phyloP scores from a whole-genome alignment of 1,140 invertebrate genomes.

The Drosophila elegans region DNA sequence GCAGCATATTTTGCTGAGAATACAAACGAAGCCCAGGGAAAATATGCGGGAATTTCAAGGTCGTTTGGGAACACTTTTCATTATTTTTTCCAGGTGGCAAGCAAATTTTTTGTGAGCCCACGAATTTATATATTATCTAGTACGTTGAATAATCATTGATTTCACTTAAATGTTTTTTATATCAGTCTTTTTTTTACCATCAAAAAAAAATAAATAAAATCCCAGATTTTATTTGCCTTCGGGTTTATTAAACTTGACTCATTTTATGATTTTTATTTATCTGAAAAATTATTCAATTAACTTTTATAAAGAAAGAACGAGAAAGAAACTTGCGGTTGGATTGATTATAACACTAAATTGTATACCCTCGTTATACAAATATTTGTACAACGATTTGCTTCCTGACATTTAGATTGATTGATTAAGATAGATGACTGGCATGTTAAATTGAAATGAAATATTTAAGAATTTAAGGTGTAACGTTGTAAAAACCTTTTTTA shows the following conservation, averaged over 20 bases:
- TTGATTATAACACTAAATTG: neutral
- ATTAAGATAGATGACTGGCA: conserved; percentile 23
- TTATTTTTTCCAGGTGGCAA: conserved; percentile 24
- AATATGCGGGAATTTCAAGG: conserved; percentile 41
- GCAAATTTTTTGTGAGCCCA: neutral
- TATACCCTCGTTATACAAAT: conserved; percentile 4
- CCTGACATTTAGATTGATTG: conserved; percentile 22
- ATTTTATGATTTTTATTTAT: neutral
- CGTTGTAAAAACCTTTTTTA: too few species aligned
- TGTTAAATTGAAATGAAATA: neutral
- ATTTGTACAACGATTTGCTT: neutral
- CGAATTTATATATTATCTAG: neutral
- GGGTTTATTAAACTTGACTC: neutral
- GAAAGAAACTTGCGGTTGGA: neutral
- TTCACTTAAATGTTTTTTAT: too few species aligned
- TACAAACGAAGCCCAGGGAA: conserved; percentile 9
- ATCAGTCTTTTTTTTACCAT: too few species aligned
- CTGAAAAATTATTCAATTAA: conserved; percentile 1
- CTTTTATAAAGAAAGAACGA: neutral
- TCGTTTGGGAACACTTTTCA: neutral
- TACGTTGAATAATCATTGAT: neutral
- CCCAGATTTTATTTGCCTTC: too few species aligned
- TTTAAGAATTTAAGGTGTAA: neutral
- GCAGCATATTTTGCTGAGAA: conserved; percentile 15
- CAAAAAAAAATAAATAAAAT: too few species aligned